These are phyloP conservation scores for Scaeva pyrastri DNA, from an alignment of 2,888 invertebrate species.

Conservation along the genomic window DNA sequence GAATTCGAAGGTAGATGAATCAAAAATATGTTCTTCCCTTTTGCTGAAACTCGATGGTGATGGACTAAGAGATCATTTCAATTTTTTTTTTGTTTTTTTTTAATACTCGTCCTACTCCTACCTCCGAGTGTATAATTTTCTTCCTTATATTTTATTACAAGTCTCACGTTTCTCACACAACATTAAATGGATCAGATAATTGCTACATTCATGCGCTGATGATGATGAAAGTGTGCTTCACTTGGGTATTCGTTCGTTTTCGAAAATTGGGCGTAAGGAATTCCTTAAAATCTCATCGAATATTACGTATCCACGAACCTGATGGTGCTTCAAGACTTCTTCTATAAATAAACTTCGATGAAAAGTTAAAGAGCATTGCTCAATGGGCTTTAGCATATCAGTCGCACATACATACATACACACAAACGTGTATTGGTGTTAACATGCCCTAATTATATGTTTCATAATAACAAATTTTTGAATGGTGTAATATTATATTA, in stretches of 20 bases:
- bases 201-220: slow-evolving; percentile 61
- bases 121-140: slow-evolving; percentile 42
- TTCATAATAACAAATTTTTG: slow-evolving; percentile 31
- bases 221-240: slow-evolving; percentile 19
- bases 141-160: slow-evolving; percentile 54
- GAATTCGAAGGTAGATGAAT: no score
- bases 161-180: slow-evolving; percentile 69
- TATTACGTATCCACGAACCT: no score
- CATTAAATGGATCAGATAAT: slow-evolving; percentile 67
- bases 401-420: no score
- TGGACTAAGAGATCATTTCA: slow-evolving; percentile 31
- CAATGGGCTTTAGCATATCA: neutral
- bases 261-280: slow-evolving; percentile 25
- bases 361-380: slow-evolving; percentile 49
- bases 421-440: slow-evolving; percentile 39
- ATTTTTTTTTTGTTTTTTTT: no score
- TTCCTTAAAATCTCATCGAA: slow-evolving; percentile 23
- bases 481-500: neutral
- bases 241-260: slow-evolving; percentile 2
- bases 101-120: no score
- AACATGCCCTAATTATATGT: slow-evolving; percentile 69
- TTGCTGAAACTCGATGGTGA: neutral
- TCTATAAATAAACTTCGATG: slow-evolving; percentile 59
- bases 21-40: neutral
- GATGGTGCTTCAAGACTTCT: neutral